These are phyloP conservation scores for Microcebus ravelobensis DNA, from an alignment of 2,113 vertebrate species.

Conservation along the genomic window DNA sequence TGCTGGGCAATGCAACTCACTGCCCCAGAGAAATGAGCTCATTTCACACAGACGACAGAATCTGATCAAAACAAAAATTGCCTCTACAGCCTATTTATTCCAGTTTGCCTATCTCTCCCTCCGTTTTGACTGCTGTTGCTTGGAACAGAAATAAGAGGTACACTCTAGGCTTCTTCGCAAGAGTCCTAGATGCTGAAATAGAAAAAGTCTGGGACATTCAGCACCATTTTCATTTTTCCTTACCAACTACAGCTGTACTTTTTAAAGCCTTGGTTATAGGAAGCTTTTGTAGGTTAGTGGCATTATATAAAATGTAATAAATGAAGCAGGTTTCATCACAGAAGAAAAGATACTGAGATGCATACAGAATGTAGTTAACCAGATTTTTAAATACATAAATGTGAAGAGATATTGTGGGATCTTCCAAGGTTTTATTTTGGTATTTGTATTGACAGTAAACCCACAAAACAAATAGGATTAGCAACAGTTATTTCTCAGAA, in stretches of 20 bases:
- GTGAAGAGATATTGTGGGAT: neutral
- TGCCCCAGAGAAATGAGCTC: slow-evolving; percentile 69
- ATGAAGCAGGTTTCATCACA: slow-evolving; percentile 14
- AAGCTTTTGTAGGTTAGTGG: slow-evolving; percentile 66
- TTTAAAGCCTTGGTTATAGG: slow-evolving; percentile 74
- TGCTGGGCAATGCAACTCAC: slow-evolving; percentile 55
- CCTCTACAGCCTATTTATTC: slow-evolving; percentile 74
- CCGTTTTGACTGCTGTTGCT: slow-evolving; percentile 76
- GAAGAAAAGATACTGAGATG: slow-evolving; percentile 18
- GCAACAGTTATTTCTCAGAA: slow-evolving; percentile 36
- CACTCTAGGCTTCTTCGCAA: slow-evolving; percentile 61
- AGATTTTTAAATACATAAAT: slow-evolving; percentile 45
- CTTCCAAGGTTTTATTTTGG: neutral
- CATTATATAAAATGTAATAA: slow-evolving; percentile 59
- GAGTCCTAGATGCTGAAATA: slow-evolving; percentile 65
- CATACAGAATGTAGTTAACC: neutral
- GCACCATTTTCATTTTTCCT: slow-evolving; percentile 81
- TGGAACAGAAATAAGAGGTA: slow-evolving; percentile 72
- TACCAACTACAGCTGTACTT: slow-evolving; percentile 73
- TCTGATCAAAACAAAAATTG: slow-evolving; percentile 81
- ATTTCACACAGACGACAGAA: slow-evolving; percentile 77
- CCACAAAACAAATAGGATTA: neutral
- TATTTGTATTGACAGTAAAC: neutral
- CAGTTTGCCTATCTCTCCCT: neutral
- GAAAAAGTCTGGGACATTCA: slow-evolving; percentile 68